These are phyloP conservation scores for Acrocephalus scirpaceus DNA, from an alignment of 2,797 vertebrate species.

Conservation along the genomic window DNA sequence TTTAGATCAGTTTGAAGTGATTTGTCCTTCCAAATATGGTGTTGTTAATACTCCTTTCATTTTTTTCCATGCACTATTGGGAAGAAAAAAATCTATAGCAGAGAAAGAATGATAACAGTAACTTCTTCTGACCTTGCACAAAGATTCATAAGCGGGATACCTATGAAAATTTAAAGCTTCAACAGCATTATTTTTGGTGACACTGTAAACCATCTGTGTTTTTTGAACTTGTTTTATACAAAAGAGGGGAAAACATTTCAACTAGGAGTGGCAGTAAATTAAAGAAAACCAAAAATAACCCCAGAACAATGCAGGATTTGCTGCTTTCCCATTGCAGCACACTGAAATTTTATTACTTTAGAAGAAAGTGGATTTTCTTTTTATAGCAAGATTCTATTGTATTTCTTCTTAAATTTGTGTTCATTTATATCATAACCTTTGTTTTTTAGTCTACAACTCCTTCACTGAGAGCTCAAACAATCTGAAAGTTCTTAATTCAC, in stretches of 20 bases:
- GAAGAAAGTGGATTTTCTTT: background rate
- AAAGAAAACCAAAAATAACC: background rate
- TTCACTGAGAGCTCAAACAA: conserved; percentile 4
- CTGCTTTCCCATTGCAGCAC: background rate
- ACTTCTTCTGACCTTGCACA: background rate
- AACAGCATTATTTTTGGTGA: background rate
- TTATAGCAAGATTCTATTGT: background rate
- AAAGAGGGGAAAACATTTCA: background rate
- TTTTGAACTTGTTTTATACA: background rate
- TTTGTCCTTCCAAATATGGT: background rate
- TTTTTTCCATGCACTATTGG: background rate
- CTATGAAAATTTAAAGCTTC: background rate
- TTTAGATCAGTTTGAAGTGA: background rate
- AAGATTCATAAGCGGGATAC: background rate
- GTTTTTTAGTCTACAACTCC: conserved; percentile 23
- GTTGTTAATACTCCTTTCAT: background rate
- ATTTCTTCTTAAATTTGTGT: background rate
- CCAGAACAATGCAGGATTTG: background rate
- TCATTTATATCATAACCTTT: background rate
- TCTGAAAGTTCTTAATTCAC: conserved; percentile 20
- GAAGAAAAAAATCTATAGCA: background rate
- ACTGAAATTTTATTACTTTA: background rate
- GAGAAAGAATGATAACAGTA: background rate
- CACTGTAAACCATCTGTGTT: rapidly evolving
- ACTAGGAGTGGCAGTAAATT: background rate